Evolutionary conservation across 2,888 invertebrate genomes (phyloP).

Genomic region (Stramonita haemastoma): DNA sequence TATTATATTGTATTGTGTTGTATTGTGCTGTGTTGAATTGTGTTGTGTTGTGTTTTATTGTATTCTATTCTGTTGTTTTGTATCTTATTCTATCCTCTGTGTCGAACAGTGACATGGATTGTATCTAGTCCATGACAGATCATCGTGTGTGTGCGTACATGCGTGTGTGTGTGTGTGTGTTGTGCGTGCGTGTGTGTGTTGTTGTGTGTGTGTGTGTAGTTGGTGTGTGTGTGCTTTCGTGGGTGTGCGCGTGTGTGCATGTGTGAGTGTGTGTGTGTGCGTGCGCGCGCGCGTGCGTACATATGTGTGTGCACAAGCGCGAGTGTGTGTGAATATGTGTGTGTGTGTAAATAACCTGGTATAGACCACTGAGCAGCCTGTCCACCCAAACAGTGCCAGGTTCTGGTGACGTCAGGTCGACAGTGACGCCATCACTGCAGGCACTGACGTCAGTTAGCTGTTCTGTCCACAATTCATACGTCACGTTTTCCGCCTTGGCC

Average conservation of each 20-base stretch:
- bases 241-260: not conserved
- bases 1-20: too few species aligned
- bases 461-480: slow-evolving; percentile 54
- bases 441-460: slow-evolving; percentile 50
- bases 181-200: not conserved
- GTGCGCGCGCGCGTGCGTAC: not conserved
- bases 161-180: not conserved
- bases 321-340: not conserved
- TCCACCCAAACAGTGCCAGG: slow-evolving; percentile 37
- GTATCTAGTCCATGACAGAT: not conserved
- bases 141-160: not conserved
- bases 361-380: not conserved
- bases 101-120: too few species aligned
- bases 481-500: slow-evolving; percentile 47
- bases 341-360: not conserved
- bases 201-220: not conserved
- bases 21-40: too few species aligned
- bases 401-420: slow-evolving; percentile 56
- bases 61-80: too few species aligned
- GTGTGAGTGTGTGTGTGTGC: not conserved
- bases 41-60: too few species aligned
- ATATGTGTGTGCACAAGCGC: not conserved
- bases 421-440: slow-evolving; percentile 62
- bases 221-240: not conserved
- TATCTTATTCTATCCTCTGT: too few species aligned